These are phyloP conservation scores for Pachymerium ferrugineum DNA, from an alignment of 2,888 invertebrate genomes.

Conservation along the genomic window DNA sequence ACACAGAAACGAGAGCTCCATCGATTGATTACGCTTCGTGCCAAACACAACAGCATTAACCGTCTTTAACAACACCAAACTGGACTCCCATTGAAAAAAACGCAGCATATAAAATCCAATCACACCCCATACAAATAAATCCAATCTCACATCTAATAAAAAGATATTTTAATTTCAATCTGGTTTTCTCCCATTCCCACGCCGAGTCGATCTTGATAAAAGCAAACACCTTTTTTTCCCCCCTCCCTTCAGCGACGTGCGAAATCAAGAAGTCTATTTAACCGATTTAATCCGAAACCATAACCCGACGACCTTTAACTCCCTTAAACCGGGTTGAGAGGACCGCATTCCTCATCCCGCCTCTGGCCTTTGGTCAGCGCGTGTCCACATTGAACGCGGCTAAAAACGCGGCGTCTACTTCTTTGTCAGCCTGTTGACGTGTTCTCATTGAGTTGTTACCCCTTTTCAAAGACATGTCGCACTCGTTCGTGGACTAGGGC, in stretches of 20 bases:
- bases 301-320: neutral
- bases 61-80: no score
- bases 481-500: slow-evolving; percentile 9
- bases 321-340: neutral
- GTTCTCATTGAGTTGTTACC: neutral
- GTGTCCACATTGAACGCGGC: neutral
- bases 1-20: no score
- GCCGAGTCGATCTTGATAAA: neutral
- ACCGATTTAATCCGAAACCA: neutral
- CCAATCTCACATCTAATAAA: neutral
- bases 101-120: no score
- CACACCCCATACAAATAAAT: no score
- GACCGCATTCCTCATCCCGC: slow-evolving; percentile 1
- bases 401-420: neutral
- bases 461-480: neutral
- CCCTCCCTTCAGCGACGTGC: neutral
- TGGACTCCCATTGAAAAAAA: no score
- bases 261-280: neutral
- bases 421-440: neutral
- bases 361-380: slow-evolving; percentile 13
- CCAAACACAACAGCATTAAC: no score
- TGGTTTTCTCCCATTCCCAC: neutral
- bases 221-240: neutral
- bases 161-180: neutral
- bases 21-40: no score